Evolutionary conservation across 2,113 vertebrate genomes (phyloP).

Genomic region (Sylvietta virens): DNA sequence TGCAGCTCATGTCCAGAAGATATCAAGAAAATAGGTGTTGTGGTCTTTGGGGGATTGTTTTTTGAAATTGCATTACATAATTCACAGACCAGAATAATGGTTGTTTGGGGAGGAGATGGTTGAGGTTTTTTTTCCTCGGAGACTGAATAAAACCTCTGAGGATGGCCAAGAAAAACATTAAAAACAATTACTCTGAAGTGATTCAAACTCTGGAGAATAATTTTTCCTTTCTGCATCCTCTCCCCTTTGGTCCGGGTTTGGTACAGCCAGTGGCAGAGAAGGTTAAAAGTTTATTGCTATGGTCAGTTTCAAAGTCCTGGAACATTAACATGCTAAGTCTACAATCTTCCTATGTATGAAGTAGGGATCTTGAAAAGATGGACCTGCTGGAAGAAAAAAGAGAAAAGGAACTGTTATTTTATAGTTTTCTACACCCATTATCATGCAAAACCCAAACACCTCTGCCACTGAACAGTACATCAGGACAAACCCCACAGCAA

Average conservation of each 20-base stretch:
- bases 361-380: background rate
- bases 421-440: background rate
- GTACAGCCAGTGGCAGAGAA: background rate
- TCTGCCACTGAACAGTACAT: background rate
- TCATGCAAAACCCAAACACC: background rate
- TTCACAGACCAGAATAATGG: background rate
- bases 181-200: background rate
- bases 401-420: background rate
- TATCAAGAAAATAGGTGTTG: background rate
- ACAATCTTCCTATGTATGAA: background rate
- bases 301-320: background rate
- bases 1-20: background rate
- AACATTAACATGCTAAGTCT: background rate
- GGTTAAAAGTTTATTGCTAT: background rate
- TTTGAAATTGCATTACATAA: constrained; percentile 19
- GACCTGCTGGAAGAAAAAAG: background rate
- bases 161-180: background rate
- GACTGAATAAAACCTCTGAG: background rate
- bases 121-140: rapidly evolving
- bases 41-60: background rate
- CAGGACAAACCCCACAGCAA: background rate
- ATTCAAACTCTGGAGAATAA: background rate
- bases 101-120: background rate
- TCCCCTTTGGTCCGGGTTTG: background rate
- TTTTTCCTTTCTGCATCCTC: background rate